phyloP scores from a whole-genome alignment of 2,888 invertebrate species.

The Scaptomyza cyrtandrae region DNA sequence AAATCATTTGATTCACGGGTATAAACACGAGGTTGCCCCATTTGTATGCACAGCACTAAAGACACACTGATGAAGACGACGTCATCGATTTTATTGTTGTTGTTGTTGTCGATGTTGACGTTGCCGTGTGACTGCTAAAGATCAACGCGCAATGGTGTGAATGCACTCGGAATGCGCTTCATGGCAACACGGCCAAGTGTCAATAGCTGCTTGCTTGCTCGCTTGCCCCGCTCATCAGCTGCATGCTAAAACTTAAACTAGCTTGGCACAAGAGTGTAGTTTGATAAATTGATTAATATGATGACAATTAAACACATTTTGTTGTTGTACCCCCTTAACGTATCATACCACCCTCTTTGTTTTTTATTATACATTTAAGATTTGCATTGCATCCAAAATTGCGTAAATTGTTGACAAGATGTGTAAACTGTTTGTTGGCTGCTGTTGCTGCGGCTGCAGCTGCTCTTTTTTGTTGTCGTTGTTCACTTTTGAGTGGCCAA shows the following conservation, averaged over 20 bases:
- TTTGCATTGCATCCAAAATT: conserved; percentile 55
- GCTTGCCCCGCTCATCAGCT: conserved; percentile 39
- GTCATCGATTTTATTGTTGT: background rate
- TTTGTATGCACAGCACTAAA: conserved; percentile 38
- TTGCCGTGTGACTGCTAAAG: conserved; percentile 50
- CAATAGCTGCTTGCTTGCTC: conserved; percentile 63
- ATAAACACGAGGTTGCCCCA: conserved; percentile 37
- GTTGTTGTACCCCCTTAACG: background rate
- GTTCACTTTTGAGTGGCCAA: conserved; percentile 22
- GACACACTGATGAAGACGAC: conserved; percentile 6
- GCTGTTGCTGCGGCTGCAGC: conserved; percentile 13
- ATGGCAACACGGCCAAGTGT: conserved; percentile 65
- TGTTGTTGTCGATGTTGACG: conserved; percentile 18
- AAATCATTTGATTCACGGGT: conserved; percentile 21
- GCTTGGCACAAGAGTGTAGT: conserved; percentile 25
- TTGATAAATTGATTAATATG: background rate
- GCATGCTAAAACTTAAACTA: conserved; percentile 42
- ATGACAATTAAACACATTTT: too few relatives aligned
- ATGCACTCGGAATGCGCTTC: conserved; percentile 61
- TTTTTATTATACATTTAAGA: conserved; percentile 22
- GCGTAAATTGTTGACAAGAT: conserved; percentile 56
- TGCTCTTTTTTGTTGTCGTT: conserved; percentile 7
- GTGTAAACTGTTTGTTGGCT: conserved; percentile 32
- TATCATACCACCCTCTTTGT: conserved; percentile 11
- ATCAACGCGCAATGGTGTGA: conserved; percentile 52